Evolutionary conservation across 2,888 invertebrate species (phyloP), one percentile per base, ranked within the genome.

Genomic region (Athripsodes cinereus): DNA sequence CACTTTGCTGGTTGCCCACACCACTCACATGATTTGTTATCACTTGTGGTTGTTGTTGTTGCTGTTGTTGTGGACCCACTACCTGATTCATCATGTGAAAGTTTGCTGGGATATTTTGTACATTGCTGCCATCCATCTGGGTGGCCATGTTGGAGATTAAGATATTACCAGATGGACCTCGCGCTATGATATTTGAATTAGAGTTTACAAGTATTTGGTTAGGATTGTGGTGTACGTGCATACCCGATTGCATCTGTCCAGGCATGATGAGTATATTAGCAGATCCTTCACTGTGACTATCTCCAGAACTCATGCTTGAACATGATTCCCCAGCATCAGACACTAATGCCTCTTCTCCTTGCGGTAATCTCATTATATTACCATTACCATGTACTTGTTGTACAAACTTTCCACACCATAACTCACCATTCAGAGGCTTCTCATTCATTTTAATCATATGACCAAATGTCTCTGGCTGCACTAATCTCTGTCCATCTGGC

Each of bases 271-370:
- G 57, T 56, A 62, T 59, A 55, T 64, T 65, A n/a, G 56, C 56
- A 5, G 61, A 34, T 18, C 61, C 57, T 26, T 64, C 69, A 61
- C 66, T 67, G 62, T 70, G 71, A 63, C 71, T 69, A 63, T 72
- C 74, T 47, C 70, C 71, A 53, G 79, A 80, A 66, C 79, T 79
- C 61, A 80, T 68, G 67, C 79, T 80, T 66, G 74, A 74, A 66
- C 75, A 82, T 44, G 81, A 81, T 67, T 82, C 82, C 46, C 80
- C 81, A 57, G 81, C 74, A 66, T 82, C 83, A 44, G 82, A 81
- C 46, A 81, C 75, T 57, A 78, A 81, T 57, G 81, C 81, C 68
- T 81, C 80, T 68, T 81, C 80, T 68, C 81, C 80, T 54, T 81
- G 73, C 54, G 70, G 66, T 20, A 66, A 70, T 68, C 70, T 69